Evolutionary conservation across 2,113 vertebrate genomes (phyloP).

Genomic region (Oncorhynchus clarkii): DNA sequence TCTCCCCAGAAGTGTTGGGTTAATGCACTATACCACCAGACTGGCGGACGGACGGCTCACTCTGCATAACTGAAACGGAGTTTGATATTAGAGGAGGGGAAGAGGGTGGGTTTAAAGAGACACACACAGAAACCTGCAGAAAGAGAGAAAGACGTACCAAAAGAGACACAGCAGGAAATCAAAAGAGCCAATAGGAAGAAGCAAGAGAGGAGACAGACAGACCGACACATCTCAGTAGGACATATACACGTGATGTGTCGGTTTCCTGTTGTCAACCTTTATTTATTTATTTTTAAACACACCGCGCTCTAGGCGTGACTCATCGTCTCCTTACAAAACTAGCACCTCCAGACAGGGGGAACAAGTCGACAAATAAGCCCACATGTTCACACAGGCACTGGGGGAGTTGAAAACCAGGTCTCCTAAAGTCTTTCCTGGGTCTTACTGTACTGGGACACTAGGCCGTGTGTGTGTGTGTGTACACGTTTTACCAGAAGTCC

Average conservation of each 20-base stretch:
- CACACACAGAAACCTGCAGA: not conserved
- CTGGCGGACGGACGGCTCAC: not conserved
- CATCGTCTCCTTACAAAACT: not conserved
- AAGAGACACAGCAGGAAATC: not conserved
- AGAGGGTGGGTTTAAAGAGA: not conserved
- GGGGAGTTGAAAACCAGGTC: too few species aligned
- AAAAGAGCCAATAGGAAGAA: not conserved
- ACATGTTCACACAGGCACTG: too few species aligned
- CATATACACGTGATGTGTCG: slow-evolving; percentile 29
- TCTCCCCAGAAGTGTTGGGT: not conserved
- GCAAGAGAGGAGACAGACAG: not conserved
- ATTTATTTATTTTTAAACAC: slow-evolving; percentile 20
- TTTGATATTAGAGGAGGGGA: not conserved
- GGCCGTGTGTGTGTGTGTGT: too few species aligned
- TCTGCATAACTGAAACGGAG: not conserved
- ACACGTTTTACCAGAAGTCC: too few species aligned
- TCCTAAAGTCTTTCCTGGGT: too few species aligned
- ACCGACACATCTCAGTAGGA: slow-evolving; percentile 16
- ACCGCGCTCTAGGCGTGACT: slow-evolving; percentile 26
- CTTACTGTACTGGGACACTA: too few species aligned
- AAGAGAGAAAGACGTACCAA: not conserved
- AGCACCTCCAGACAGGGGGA: too few species aligned
- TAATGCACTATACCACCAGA: not conserved
- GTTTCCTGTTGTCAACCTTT: slow-evolving; percentile 47
- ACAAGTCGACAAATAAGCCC: too few species aligned